phyloP scores from a whole-genome alignment of 2,113 vertebrate genomes.

The Rattus rattus region DNA sequence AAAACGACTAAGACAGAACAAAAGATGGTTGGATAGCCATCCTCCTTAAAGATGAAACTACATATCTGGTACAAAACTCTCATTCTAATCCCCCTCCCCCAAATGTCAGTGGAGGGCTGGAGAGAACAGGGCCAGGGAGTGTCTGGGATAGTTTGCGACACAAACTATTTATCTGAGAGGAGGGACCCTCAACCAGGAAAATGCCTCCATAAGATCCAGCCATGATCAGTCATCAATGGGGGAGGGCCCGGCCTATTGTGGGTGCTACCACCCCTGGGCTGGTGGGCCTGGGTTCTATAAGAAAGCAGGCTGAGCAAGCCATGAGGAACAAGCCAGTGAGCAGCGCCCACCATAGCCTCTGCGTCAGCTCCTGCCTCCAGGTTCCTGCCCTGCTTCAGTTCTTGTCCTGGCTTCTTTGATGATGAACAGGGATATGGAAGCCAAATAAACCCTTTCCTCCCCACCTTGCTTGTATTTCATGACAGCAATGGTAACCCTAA shows the following conservation, averaged over 20 bases:
- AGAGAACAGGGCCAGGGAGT: neutral
- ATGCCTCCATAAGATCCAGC: neutral
- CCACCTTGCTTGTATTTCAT: neutral
- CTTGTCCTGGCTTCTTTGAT: neutral
- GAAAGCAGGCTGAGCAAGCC: neutral
- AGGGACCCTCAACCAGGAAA: neutral
- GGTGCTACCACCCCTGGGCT: neutral
- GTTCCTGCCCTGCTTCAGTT: neutral
- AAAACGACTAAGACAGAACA: no score
- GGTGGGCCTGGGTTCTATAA: neutral
- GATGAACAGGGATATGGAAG: neutral
- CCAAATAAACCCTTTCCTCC: neutral
- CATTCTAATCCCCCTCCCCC: neutral
- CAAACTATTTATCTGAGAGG: neutral
- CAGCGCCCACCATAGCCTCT: no score
- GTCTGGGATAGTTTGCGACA: neutral
- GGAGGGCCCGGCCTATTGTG: neutral
- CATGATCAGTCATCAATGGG: rapidly evolving
- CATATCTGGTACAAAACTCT: neutral
- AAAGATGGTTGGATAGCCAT: neutral
- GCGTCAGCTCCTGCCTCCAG: neutral
- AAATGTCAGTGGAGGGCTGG: no score
- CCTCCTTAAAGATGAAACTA: neutral
- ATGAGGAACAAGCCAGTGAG: neutral
- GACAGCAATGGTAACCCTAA: neutral